Conservation (phyloP, 1,140 invertebrate genomes). For the Lepidurus arcticus region DNA sequence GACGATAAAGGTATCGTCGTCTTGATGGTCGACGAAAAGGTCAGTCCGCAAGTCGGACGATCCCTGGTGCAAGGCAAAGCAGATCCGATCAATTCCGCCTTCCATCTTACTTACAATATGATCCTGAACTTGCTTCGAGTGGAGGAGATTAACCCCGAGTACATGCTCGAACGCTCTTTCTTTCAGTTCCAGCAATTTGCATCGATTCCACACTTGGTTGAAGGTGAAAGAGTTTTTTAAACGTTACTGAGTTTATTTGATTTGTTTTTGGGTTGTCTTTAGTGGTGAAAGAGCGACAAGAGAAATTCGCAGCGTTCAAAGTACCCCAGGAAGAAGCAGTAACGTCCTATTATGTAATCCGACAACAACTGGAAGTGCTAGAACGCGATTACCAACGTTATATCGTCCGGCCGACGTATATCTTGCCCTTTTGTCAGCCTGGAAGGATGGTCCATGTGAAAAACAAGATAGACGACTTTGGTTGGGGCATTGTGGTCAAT, state of each 20-base stretch:
- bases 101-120: conserved; percentile 99
- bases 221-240: conserved; percentile 32
- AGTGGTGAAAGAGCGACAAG: conserved; percentile 69
- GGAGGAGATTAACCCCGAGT: conserved; percentile 99
- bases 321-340: conserved; percentile 71
- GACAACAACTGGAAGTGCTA: conserved; percentile 71
- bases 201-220: conserved; percentile 70
- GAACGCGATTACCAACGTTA: conserved; percentile 66
- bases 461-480: conserved; percentile 78
- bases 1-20: conserved; percentile 99
- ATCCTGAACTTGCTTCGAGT: conserved; percentile 92
- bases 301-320: conserved; percentile 56
- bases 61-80: conserved; percentile 85
- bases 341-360: conserved; percentile 74
- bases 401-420: conserved; percentile 78
- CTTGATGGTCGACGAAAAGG: conserved; percentile 96
- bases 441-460: conserved; percentile 88
- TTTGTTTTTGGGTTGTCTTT: conserved; percentile 38
- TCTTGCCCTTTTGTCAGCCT: conserved; percentile 89
- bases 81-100: conserved; percentile 96
- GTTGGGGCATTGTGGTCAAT: conserved; percentile 93
- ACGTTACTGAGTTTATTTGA: conserved; percentile 12
- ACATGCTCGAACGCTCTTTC: conserved; percentile 97
- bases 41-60: conserved; percentile 75
- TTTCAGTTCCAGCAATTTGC: conserved; percentile 99